Percentiles rank a stretch among this genome's conserved stretches.
Evolutionary conservation across 2,888 invertebrate genomes (phyloP).

Genomic region (Rugalucina vietnamica): DNA sequence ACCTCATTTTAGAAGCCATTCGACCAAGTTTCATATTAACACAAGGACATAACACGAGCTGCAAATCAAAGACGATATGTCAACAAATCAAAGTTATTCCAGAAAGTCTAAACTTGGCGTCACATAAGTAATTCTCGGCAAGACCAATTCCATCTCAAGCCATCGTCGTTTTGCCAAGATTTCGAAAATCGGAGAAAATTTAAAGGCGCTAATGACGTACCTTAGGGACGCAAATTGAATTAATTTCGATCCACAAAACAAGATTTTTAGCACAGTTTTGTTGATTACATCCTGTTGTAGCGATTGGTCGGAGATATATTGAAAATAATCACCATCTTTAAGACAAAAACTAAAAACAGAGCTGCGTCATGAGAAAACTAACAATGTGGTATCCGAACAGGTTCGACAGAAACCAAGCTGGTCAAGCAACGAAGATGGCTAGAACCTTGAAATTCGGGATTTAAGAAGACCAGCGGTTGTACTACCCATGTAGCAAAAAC

Average conservation of each 20-base stretch:
- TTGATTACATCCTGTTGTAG: not conserved
- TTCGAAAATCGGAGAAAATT: not conserved
- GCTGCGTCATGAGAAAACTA: too few relatives aligned
- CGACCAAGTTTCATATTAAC: not conserved
- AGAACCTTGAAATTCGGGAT: too few relatives aligned
- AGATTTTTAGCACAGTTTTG: not conserved
- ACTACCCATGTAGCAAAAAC: too few relatives aligned
- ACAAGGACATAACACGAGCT: too few relatives aligned
- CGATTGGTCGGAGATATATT: not conserved
- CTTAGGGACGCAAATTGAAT: not conserved
- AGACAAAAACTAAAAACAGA: not conserved
- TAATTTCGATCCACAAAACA: not conserved
- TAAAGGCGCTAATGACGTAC: not conserved
- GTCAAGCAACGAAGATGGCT: too few relatives aligned
- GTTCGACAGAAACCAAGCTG: too few relatives aligned
- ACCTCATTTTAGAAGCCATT: not conserved
- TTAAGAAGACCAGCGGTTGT: too few relatives aligned
- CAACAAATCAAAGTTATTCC: not conserved
- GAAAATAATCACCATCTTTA: not conserved
- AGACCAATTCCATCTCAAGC: not conserved
- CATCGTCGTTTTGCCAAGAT: not conserved
- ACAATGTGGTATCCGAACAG: too few relatives aligned
- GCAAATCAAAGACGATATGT: too few relatives aligned
- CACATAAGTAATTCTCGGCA: not conserved
- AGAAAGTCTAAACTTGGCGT: not conserved